Evolutionary conservation across 2,797 vertebrate genomes (phyloP).

Genomic region (Delichon dasypus): DNA sequence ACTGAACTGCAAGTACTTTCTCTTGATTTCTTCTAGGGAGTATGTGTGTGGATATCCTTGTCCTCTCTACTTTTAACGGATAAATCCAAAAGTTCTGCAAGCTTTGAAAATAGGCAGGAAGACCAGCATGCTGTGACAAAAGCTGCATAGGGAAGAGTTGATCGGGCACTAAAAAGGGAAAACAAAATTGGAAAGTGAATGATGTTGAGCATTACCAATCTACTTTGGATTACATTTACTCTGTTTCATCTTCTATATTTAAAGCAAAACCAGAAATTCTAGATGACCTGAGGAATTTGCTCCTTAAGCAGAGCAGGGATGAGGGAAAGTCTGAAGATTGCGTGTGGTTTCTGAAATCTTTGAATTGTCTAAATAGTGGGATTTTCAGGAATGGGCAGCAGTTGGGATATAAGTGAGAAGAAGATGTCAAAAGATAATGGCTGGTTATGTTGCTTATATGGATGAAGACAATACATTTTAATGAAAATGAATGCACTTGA

Average conservation of each 20-base stretch:
- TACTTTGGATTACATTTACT: neutral
- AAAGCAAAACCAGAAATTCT: neutral
- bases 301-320: neutral
- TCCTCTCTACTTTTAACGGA: neutral
- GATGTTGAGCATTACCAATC: neutral
- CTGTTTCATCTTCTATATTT: neutral
- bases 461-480: neutral
- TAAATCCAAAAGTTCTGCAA: neutral
- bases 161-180: neutral
- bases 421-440: neutral
- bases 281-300: neutral
- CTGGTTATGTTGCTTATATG: neutral
- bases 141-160: neutral
- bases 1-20: neutral
- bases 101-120: neutral
- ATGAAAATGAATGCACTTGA: neutral
- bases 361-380: neutral
- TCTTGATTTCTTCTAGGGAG: neutral
- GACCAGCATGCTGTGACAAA: neutral
- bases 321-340: neutral
- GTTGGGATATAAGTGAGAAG: neutral
- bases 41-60: neutral
- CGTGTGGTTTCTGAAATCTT: neutral
- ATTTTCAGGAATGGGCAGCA: neutral
- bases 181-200: neutral